Evolutionary conservation across 2,888 invertebrate genomes (phyloP), one percentile per base, ranked within the genome.

Genomic region (Onchidella celtica): DNA sequence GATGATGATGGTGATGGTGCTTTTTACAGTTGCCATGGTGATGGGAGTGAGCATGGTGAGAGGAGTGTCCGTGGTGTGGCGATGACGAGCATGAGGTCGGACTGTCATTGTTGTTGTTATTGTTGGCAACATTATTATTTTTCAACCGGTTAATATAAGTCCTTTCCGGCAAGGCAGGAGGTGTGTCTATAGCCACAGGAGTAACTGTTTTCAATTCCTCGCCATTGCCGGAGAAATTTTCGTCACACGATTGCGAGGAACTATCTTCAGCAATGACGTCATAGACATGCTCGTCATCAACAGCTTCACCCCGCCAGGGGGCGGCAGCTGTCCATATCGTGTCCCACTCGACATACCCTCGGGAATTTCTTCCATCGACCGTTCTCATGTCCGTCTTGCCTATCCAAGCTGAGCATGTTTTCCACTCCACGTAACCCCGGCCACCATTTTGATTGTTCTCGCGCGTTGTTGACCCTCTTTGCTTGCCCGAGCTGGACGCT

Each of bases 151-250:
- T 79, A 24, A 78, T 75, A 65, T 84, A 84, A 21, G 78, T 80
- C 68, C 84, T 80, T 32, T 72, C 84, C 6, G 84, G 84, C n/a
- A 84, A 65, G 9, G 84, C 83, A 4, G 84, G 84, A 14, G 84
- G 84, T 2, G 68, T 73, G 27, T 79, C 82, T 14, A 40, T 6
- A 0, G 63, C 38, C 32, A 61, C 36, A 36, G 59, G 17, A 24
- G 57, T n/a, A n/a, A 1, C 27, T 3, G 2, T 17, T 24, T 6
- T 24, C 11, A 11, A 29, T 17, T 47, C 59, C 0, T 11, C 14
- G 1, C 24, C n/a, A n/a, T 1, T 24, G 6, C 27, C 73, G 2
- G n/a, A 11, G 9, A 27, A 4, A 61, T 17, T 38, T 3, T 69
- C 68, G n/a, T 38, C 59, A 36, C 38, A 36, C 3, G 66, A 59